These are phyloP conservation scores for Zaprionus obscuricornis DNA, from an alignment of 2,888 invertebrate genomes.

Conservation along the genomic window DNA sequence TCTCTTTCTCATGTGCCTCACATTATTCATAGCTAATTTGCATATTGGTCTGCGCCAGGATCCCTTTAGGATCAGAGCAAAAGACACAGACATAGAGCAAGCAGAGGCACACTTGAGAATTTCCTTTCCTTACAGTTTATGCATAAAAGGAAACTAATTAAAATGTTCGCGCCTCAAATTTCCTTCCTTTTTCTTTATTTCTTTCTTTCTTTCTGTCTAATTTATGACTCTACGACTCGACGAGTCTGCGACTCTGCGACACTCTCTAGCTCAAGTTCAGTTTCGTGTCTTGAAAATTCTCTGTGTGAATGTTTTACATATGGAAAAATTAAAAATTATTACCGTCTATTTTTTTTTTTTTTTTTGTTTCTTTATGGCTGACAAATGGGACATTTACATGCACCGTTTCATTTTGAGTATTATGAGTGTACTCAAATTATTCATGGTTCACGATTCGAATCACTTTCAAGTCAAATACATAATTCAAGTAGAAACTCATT, in stretches of 20 bases:
- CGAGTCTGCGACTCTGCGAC: no score
- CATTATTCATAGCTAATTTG: conserved; percentile 64
- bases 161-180: conserved; percentile 81
- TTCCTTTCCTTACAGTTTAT: no score
- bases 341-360: conserved; percentile 5
- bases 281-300: no score
- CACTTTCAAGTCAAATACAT: background rate
- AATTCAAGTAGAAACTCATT: conserved; percentile 1
- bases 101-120: conserved; percentile 57
- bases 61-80: conserved; percentile 24
- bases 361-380: conserved; percentile 45
- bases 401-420: conserved; percentile 2
- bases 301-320: conserved; percentile 69
- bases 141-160: conserved; percentile 80
- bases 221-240: no score
- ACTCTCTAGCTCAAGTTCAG: no score
- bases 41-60: conserved; percentile 47
- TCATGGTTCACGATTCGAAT: conserved; percentile 44
- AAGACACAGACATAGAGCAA: no score
- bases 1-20: conserved; percentile 5
- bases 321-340: conserved; percentile 38
- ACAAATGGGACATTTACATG: conserved; percentile 73
- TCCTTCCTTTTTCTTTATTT: conserved; percentile 34
- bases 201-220: conserved; percentile 6
- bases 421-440: conserved; percentile 49